Evolutionary conservation across 2,888 invertebrate species (phyloP), one percentile per base, ranked within the genome.

Genomic region (Euzetes globulus): DNA sequence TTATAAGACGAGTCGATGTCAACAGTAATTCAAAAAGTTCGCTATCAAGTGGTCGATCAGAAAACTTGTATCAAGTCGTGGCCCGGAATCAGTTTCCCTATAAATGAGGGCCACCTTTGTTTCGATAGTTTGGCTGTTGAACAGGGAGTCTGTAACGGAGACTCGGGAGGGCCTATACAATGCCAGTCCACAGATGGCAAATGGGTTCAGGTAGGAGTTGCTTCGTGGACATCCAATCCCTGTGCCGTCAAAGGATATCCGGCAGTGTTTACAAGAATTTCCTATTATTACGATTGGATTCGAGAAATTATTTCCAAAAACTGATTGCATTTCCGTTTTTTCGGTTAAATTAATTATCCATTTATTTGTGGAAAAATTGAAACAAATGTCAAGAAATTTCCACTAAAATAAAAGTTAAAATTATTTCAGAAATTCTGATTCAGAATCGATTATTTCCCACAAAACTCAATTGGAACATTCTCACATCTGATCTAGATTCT

Each of bases 141-240:
- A 6, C 17, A 45, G 27, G 73, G 73, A 1, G 73, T 73, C 4
- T 73, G 73, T 52, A 55, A 27, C 25, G 73, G 73, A 9, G 73
- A 73, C 33, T 72, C 72, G 13, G 72, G 72, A n/a, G 72, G 72
- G 19, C 72, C 72, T 5, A 22, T 72, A 33, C 72, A 72, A 19
- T 72, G 72, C 52, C 25, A 37, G 37, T 7, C 58, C 11, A 37
- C 9, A 11, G 52, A 70, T 73, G 70, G 73, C 27, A 11, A 73
- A 17, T 73, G 73, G 73, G 19, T 73, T n/a, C 73, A 73, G 33
- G 15, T 73, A 9, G 73, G 73, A 6, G 45, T 73, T 22, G 29
- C 73, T 33, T 68, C 68, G n/a, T 73, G 73, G 73, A 73, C 73
- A 7, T 68, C 68, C 1, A 73, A 47, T 33, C 27, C 29, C 19